phyloP scores from a whole-genome alignment of 2,113 vertebrate genomes.

The Tympanuchus pallidicinctus region DNA sequence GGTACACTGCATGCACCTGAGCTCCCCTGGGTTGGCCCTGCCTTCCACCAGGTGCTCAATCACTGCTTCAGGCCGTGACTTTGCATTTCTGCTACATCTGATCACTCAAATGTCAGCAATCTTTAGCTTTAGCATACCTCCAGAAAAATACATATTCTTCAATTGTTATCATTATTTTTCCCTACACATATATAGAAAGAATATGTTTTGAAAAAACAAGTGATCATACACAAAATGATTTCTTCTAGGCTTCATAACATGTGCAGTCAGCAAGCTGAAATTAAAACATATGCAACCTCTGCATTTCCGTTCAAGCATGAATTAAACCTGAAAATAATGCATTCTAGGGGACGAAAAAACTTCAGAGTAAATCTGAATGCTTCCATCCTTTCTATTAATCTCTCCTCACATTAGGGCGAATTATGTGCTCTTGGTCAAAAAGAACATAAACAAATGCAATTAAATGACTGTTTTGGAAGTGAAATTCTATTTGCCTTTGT shows the following conservation, averaged over 20 bases:
- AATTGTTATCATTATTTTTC: background rate
- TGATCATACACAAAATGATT: constrained; percentile 21
- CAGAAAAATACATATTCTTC: background rate
- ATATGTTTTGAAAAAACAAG: background rate
- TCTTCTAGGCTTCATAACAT: constrained; percentile 48
- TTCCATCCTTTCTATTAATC: background rate
- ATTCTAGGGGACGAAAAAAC: background rate
- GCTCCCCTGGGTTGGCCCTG: too few species aligned
- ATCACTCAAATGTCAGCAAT: background rate
- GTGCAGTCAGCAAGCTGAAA: constrained; percentile 67
- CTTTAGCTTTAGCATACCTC: background rate
- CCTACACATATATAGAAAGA: background rate
- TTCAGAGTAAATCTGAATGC: background rate
- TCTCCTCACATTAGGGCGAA: background rate
- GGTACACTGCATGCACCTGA: too few species aligned
- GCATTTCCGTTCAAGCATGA: constrained; percentile 56
- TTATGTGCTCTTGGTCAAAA: background rate
- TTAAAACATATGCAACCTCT: constrained; percentile 62
- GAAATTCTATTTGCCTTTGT: background rate
- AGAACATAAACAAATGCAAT: background rate
- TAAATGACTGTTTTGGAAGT: background rate
- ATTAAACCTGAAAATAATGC: constrained; percentile 7
- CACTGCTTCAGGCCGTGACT: too few species aligned
- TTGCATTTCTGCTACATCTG: too few species aligned
- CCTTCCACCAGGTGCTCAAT: too few species aligned